Evolutionary conservation across 2,888 invertebrate genomes (phyloP).

Genomic region (Caenorhabditis drosophilae): DNA sequence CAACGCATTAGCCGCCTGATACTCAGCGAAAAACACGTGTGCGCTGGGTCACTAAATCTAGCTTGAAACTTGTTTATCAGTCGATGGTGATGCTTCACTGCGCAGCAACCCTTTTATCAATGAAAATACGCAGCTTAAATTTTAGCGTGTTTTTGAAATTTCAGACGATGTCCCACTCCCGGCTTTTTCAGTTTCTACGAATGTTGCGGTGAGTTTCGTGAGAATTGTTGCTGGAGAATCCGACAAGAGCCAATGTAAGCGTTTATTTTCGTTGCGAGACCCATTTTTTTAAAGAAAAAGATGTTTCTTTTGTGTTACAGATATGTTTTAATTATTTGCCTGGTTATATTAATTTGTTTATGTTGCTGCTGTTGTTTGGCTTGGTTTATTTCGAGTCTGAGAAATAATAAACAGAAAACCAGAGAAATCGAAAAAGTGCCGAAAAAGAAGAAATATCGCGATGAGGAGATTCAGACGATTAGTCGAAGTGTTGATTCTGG

Average conservation of each 20-base stretch:
- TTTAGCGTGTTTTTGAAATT: no score
- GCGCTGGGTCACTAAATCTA: no score
- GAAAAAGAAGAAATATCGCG: slow-evolving; percentile 4
- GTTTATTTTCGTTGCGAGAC: background rate
- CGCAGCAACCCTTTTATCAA: no score
- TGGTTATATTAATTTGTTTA: slow-evolving; percentile 34
- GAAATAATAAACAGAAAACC: slow-evolving; percentile 10
- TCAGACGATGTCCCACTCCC: slow-evolving; percentile 40
- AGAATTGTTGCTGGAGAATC: slow-evolving; percentile 38
- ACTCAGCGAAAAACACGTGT: no score
- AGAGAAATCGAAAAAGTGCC: background rate
- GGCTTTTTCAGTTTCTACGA: slow-evolving; percentile 44
- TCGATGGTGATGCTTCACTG: no score
- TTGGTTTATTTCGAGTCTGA: slow-evolving; percentile 3
- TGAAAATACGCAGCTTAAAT: no score
- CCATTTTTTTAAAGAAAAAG: background rate
- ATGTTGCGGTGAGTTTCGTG: slow-evolving; percentile 41
- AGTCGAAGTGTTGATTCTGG: slow-evolving; percentile 19
- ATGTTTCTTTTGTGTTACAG: slow-evolving; percentile 3
- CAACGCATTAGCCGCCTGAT: no score
- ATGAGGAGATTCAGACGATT: slow-evolving; percentile 24
- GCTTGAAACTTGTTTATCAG: no score
- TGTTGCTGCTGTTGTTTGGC: slow-evolving; percentile 31
- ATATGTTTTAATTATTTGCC: slow-evolving; percentile 18
- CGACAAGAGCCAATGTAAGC: slow-evolving; percentile 42